Evolutionary conservation across 2,888 invertebrate genomes (phyloP), one percentile per base, ranked within the genome.

Genomic region (Falcaria lacertinaria): DNA sequence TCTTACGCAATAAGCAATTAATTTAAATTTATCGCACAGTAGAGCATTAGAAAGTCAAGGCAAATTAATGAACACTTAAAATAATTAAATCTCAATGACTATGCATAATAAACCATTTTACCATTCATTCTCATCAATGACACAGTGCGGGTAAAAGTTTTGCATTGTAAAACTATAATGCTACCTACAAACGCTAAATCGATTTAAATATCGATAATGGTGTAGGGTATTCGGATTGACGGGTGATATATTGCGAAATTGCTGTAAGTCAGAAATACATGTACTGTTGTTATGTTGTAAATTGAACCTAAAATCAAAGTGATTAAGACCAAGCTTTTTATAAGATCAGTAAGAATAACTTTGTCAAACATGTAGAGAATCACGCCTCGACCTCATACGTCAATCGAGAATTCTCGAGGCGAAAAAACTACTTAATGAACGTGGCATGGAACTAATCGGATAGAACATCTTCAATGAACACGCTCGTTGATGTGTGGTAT

Each of bases 31-130:
- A 62, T 50, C 45, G 47, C 44, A 52, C 47, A 54, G 48, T 42
- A 36, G 51, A 46, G 53, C 50, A 58, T 69, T 72, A 71, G 76
- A 78, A 77, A 79, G 74, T 60, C 53, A 45, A 47, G 46, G 61
- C 63, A 55, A 60, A 65, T 60, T 55, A 62, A 59, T 56, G 51
- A 54, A 45, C 49, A 46, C 51, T 52, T 53, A 57, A 57, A 58
- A 60, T 64, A 65, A 68, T 65, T 63, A 67, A 55, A 52, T 48
- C 50, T 22, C 52, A 52, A 60, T 64, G 62, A 62, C 57, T 60
- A 5, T 32, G 67, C 69, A 52, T 42, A 51, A 55, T 45, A 45
- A 38, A 36, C 19, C 3, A 36, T 36, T 37, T 37, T 48, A 59
- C 54, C 28, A 62, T 54, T 60, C 60, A 59, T 56, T 57, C 45